phyloP scores from a whole-genome alignment of 1,140 invertebrate genomes.

The Tetragnatha versicolor region DNA sequence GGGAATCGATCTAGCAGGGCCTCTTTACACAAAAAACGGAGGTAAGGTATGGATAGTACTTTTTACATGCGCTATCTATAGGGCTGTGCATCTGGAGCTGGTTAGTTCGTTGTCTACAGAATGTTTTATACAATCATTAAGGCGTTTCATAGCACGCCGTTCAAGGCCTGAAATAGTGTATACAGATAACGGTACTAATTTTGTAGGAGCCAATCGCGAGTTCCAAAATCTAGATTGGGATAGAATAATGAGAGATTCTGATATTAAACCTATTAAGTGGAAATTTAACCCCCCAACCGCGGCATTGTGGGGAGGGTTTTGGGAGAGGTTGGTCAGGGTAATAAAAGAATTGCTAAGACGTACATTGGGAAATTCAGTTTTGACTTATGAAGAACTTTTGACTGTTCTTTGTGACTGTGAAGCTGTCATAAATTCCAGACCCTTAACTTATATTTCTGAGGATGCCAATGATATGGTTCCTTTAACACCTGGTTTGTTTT shows the following conservation, averaged over 20 bases:
- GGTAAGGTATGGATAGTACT: constrained; percentile 40
- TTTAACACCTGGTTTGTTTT: background rate
- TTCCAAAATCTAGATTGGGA: background rate
- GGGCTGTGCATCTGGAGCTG: constrained; percentile 60
- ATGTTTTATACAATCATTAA: constrained; percentile 61
- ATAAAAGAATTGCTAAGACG: background rate
- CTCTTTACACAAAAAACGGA: constrained; percentile 11
- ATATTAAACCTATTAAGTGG: constrained; percentile 5
- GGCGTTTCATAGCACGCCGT: constrained; percentile 63
- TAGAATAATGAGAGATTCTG: background rate
- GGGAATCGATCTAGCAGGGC: constrained; percentile 24
- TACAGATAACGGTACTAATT: constrained; percentile 64
- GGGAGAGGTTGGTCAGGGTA: constrained; percentile 11
- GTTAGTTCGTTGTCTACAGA: constrained; percentile 61
- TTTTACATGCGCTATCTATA: constrained; percentile 4
- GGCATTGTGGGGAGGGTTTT: constrained; percentile 10
- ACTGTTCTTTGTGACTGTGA: constrained; percentile 3
- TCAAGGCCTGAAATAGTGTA: constrained; percentile 60
- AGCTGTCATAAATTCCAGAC: background rate
- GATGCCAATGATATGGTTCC: background rate
- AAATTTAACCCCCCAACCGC: constrained; percentile 1
- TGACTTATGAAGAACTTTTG: constrained; percentile 3
- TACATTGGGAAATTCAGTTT: background rate
- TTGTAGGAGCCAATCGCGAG: constrained; percentile 57
- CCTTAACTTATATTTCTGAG: background rate